These are phyloP conservation scores for Ambastaia sidthimunki DNA, from an alignment of 2,797 vertebrate genomes.

Conservation along the genomic window DNA sequence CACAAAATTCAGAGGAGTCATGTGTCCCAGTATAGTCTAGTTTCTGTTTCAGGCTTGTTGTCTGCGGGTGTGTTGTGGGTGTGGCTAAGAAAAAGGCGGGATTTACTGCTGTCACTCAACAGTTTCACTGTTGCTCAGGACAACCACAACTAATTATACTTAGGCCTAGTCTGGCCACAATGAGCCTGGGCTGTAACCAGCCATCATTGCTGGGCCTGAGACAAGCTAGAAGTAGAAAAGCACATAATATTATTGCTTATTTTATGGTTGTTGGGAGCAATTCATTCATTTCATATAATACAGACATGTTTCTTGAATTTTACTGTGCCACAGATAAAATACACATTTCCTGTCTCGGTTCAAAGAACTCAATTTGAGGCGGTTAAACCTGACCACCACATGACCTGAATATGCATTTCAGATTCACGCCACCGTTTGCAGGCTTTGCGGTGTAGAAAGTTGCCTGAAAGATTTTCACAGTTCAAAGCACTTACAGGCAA, in stretches of 20 bases:
- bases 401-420: slow-evolving; percentile 46
- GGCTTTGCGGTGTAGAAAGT: slow-evolving; percentile 34
- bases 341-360: slow-evolving; percentile 25
- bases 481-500: slow-evolving; percentile 39
- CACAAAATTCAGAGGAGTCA: too few relatives aligned
- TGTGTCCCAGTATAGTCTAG: too few relatives aligned
- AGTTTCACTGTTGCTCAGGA: slow-evolving; percentile 12
- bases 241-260: slow-evolving; percentile 28
- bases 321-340: slow-evolving; percentile 34
- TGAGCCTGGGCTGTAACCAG: slow-evolving; percentile 28
- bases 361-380: slow-evolving; percentile 34
- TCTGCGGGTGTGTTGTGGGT: slow-evolving; percentile 8
- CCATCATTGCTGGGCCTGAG: background rate
- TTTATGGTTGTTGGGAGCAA: slow-evolving; percentile 32
- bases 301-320: slow-evolving; percentile 21
- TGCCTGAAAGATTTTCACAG: slow-evolving; percentile 46
- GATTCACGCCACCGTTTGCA: slow-evolving; percentile 37
- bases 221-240: slow-evolving; percentile 29
- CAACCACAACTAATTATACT: slow-evolving; percentile 39
- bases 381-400: slow-evolving; percentile 47
- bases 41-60: background rate
- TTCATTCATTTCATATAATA: slow-evolving; percentile 31
- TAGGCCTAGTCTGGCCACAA: slow-evolving; percentile 30
- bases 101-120: background rate
- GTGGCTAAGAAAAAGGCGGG: slow-evolving; percentile 25